phyloP scores from a whole-genome alignment of 2,888 invertebrate genomes.

The Polietes domitor region DNA sequence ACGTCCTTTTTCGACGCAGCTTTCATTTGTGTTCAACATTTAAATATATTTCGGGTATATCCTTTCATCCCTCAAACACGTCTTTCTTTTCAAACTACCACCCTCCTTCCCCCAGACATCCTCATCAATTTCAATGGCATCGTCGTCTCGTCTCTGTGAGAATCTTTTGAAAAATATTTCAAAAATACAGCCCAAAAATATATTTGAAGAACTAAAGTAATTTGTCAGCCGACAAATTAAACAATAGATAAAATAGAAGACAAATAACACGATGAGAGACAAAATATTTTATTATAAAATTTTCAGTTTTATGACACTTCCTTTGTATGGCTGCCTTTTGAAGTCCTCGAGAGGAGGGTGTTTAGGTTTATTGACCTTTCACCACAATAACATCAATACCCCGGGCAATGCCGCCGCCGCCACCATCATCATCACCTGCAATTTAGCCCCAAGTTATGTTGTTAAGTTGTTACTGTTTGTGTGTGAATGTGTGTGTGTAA shows the following conservation, averaged over 20 bases:
- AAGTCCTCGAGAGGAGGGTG: not conserved
- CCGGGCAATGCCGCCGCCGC: not conserved
- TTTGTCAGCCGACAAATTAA: conserved; percentile 25
- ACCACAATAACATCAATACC: conserved; percentile 5
- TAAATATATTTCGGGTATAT: conserved; percentile 9
- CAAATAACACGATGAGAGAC: not conserved
- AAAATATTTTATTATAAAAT: not conserved
- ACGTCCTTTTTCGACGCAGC: not conserved
- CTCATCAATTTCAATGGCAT: not conserved
- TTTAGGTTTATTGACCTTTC: conserved; percentile 26
- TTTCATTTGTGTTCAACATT: not conserved
- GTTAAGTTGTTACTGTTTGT: conserved; percentile 14
- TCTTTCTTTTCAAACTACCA: too few relatives aligned
- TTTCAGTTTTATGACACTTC: not conserved
- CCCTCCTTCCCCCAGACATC: too few relatives aligned
- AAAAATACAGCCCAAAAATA: not conserved
- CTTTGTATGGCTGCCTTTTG: too few relatives aligned
- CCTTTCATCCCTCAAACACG: too few relatives aligned
- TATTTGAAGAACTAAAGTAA: conserved; percentile 10
- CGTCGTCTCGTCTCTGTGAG: not conserved
- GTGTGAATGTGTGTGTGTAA: conserved; percentile 31
- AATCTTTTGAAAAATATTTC: not conserved
- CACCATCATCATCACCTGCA: conserved; percentile 11
- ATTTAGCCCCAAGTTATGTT: conserved; percentile 26
- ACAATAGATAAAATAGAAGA: not conserved